A percentile compares a stretch with the other conserved stretches of the same genome.
Evolutionary conservation across 2,888 invertebrate genomes (phyloP).

Genomic region (Xiphydria camelus): DNA sequence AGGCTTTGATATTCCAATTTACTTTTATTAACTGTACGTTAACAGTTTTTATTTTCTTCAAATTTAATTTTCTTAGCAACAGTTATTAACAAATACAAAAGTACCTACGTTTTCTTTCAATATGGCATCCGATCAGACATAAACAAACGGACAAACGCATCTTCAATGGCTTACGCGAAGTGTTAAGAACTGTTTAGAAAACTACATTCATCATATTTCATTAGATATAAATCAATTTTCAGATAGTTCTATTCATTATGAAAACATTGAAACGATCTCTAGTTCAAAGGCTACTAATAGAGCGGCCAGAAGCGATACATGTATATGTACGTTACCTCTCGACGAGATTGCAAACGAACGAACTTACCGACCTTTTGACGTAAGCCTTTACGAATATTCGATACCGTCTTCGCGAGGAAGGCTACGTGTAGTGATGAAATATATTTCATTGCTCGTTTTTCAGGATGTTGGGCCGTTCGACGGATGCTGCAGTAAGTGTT

Average conservation of each 20-base stretch:
- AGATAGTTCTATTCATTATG: slow-evolving; percentile 76
- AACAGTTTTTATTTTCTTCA: too few species aligned
- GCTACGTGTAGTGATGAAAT: slow-evolving; percentile 6
- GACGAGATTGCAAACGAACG: slow-evolving; percentile 67
- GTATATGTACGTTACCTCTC: slow-evolving; percentile 78
- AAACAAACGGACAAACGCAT: too few species aligned
- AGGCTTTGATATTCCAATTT: too few species aligned
- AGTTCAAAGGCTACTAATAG: slow-evolving; percentile 70
- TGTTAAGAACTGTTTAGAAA: too few species aligned
- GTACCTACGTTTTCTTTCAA: slow-evolving; percentile 6
- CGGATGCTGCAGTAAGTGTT: slow-evolving; percentile 69
- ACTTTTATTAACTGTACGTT: too few species aligned
- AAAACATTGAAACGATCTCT: slow-evolving; percentile 73
- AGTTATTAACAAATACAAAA: slow-evolving; percentile 7
- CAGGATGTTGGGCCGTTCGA: slow-evolving; percentile 69
- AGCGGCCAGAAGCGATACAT: slow-evolving; percentile 71
- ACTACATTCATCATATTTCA: slow-evolving; percentile 10
- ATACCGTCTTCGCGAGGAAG: too few species aligned
- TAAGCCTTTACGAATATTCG: slow-evolving; percentile 49
- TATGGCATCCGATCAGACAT: too few species aligned
- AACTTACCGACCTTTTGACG: slow-evolving; percentile 75
- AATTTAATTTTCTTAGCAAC: too few species aligned
- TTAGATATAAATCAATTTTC: slow-evolving; percentile 29
- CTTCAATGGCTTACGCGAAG: too few species aligned
- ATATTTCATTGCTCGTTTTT: slow-evolving; percentile 33